Conservation (phyloP, 2,888 invertebrate genomes). For the Coleophora flavipennella region DNA sequence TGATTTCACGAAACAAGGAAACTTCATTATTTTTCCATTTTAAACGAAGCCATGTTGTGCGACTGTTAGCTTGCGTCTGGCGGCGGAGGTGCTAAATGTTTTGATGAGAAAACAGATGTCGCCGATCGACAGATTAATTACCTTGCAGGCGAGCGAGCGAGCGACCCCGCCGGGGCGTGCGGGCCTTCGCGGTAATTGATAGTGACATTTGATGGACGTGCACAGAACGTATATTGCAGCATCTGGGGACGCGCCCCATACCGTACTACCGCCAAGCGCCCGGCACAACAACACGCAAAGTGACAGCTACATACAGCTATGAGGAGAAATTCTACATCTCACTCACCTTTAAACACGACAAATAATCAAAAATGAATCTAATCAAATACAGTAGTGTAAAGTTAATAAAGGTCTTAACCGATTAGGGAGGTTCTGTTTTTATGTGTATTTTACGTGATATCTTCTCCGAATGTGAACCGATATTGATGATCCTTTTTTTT, state of each 20-base stretch:
- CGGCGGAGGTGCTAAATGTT: slow-evolving; percentile 9
- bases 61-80: slow-evolving; percentile 20
- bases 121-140: slow-evolving; percentile 43
- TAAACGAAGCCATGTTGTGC: slow-evolving; percentile 22
- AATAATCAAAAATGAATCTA: too few relatives aligned
- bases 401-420: too few relatives aligned
- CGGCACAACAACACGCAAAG: not conserved
- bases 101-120: slow-evolving; percentile 16
- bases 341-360: too few relatives aligned
- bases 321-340: too few relatives aligned
- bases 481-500: too few relatives aligned
- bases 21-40: slow-evolving; percentile 51
- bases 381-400: too few relatives aligned
- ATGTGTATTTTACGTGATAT: too few relatives aligned
- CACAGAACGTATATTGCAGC: slow-evolving; percentile 44
- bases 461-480: too few relatives aligned
- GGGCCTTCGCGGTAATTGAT: slow-evolving; percentile 55
- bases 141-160: slow-evolving; percentile 28
- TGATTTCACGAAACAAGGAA: slow-evolving; percentile 51
- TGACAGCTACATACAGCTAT: too few relatives aligned
- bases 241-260: slow-evolving; percentile 30
- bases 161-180: slow-evolving; percentile 18
- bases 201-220: slow-evolving; percentile 65
- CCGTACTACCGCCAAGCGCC: not conserved
- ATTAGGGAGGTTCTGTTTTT: too few relatives aligned